Evolutionary conservation across 2,888 invertebrate species (phyloP).

Genomic region (Cotesia congregata): DNA sequence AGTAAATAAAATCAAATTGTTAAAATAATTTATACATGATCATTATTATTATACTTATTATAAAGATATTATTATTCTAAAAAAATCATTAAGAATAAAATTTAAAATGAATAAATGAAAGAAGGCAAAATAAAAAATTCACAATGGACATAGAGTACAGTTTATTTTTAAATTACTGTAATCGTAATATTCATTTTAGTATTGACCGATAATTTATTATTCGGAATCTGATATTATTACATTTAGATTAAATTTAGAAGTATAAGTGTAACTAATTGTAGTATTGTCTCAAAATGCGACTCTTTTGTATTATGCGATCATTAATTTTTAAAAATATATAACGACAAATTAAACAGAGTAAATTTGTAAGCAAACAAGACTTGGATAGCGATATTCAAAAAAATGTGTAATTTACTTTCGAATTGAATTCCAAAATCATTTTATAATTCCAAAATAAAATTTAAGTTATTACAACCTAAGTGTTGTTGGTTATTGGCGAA

Average conservation of each 20-base stretch:
- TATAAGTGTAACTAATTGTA: slow-evolving; percentile 69
- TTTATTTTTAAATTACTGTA: slow-evolving; percentile 65
- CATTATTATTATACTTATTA: no score
- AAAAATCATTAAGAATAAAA: not conserved
- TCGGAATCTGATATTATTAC: slow-evolving; percentile 50
- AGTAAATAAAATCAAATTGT: no score
- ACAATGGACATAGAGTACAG: slow-evolving; percentile 68
- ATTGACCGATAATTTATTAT: slow-evolving; percentile 61
- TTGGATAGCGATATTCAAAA: no score
- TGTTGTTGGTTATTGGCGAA: no score
- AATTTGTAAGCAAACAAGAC: no score
- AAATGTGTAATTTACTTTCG: no score
- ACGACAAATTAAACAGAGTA: no score
- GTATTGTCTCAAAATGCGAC: slow-evolving; percentile 70
- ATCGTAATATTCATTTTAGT: slow-evolving; percentile 67
- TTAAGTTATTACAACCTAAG: no score
- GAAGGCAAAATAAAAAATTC: not conserved
- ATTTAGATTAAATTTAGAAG: slow-evolving; percentile 66
- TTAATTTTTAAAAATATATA: not conserved
- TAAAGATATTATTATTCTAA: not conserved
- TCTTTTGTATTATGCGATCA: slow-evolving; percentile 66
- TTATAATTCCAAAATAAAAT: no score
- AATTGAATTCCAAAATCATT: no score
- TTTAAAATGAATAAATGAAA: not conserved
- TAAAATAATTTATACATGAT: no score